Base-by-base conservation (phyloP, 2,797 vertebrate genomes). In the Florisuga fusca region DNA sequence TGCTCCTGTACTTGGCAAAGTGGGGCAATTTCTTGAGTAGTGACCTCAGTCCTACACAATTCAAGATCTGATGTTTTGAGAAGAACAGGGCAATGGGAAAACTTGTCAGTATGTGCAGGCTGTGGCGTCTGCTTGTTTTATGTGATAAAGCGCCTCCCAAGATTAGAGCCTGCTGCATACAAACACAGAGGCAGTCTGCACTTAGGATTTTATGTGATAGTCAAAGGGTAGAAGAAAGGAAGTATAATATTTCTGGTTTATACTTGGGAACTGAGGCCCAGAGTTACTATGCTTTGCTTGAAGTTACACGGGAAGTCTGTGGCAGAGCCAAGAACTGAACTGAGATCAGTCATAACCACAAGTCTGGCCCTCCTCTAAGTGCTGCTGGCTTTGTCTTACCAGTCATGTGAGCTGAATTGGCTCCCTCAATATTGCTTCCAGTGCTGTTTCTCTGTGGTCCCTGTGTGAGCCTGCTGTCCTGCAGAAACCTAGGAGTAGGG, bases 241-340 rank as follows among this genome's bases (percentile, higher is more conserved):
- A 80, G 53, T 74, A 4, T 15, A 46, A 13, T 54, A 33, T 18
- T 72, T 84, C 82, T 80, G 6, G 9, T 92, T 88, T 66, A 59
- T 63, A 79, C 66, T 61, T 26, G 67, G 87, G 89, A 92, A 69
- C 76, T 79, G 87, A 91, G 59, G 62, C 18, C 1, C 67, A 90
- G 77, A 62, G 68, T 51, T 59, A 59, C n/a, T 89, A 27, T 1
- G 3, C 54, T 68, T 59, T 41, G 64, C 69, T 78, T 16, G 1
- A 43, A 93, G 79, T 91, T 86, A 57, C 69, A 67, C 80, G 76
- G 92, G 89, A 95, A 95, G 55, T 84, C 76, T 95, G 91, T 76
- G 91, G 91, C 85, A 88, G 83, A 86, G 84, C 89, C 89, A 91
- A 92, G 85, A 90, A 72, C 79, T 73, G 69, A 91, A 38, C 82